Percentiles rank a stretch among this genome's conserved stretches.
Conservation (phyloP, 53 echinoderm and acorn worm genomes). For the Astropecten irregularis region DNA sequence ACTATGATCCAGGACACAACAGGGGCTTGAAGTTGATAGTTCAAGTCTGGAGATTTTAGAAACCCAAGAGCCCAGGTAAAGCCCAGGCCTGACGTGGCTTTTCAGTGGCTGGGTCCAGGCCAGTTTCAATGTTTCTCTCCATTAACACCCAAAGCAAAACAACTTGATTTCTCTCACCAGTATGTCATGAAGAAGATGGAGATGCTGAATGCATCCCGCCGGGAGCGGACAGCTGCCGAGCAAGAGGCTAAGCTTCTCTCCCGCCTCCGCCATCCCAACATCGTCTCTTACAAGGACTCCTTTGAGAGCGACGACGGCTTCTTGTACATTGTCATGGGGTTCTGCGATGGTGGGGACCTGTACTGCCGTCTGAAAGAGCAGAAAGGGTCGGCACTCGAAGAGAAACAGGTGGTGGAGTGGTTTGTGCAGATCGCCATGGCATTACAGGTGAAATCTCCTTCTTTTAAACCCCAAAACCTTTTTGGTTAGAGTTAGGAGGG, state of each 20-base stretch:
- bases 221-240: constrained; percentile 93
- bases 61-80: no score
- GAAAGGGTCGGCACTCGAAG: constrained; percentile 71
- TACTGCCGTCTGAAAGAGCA: constrained; percentile 91
- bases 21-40: no score
- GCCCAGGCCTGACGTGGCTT: no score
- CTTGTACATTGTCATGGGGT: constrained; percentile 98
- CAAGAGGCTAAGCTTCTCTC: constrained; percentile 97
- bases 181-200: constrained; percentile 98
- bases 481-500: no score
- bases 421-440: constrained; percentile 99
- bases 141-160: no score
- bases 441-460: constrained; percentile 74
- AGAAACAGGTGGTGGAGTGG: constrained; percentile 98
- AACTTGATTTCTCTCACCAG: no score
- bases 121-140: no score
- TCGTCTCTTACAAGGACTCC: constrained; percentile 96
- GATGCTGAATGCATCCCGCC: constrained; percentile 79
- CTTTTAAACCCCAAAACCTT: no score
- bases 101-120: no score
- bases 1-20: no score
- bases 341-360: constrained; percentile 93
- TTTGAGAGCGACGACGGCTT: constrained; percentile 95
- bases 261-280: constrained; percentile 93
- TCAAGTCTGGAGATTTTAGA: no score